These are phyloP conservation scores for Batillaria attramentaria DNA, from an alignment of 1,140 invertebrate species.

Conservation along the genomic window DNA sequence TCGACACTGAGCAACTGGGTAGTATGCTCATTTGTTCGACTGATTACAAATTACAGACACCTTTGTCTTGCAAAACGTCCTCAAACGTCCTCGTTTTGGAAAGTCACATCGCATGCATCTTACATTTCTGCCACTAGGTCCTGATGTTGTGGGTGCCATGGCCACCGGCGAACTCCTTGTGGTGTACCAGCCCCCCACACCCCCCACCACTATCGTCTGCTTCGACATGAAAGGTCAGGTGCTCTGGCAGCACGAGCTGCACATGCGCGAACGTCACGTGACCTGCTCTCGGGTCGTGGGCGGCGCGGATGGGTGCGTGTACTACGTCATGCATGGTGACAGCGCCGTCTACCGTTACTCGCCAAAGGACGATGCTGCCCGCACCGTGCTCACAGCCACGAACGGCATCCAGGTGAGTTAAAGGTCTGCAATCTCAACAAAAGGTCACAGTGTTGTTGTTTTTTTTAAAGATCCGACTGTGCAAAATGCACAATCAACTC, in stretches of 20 bases:
- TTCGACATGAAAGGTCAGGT: conserved; percentile 31
- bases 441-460: no score
- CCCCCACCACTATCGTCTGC: conserved; percentile 20
- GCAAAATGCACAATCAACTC: no score
- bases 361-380: background rate
- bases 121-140: no score
- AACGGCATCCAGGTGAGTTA: conserved; percentile 5
- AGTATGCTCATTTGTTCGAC: no score
- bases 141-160: conserved; percentile 13
- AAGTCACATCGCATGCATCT: no score
- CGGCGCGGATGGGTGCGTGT: background rate
- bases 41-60: no score
- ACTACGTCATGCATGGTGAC: conserved; percentile 13
- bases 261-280: conserved; percentile 2
- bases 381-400: background rate
- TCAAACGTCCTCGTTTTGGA: no score
- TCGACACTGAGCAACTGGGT: no score
- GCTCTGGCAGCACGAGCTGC: conserved; percentile 5
- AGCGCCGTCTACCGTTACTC: conserved; percentile 3
- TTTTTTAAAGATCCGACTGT: no score
- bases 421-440: no score
- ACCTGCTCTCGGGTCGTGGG: conserved; percentile 17
- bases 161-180: conserved; percentile 15
- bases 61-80: no score
- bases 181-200: conserved; percentile 17